Evolutionary conservation across 1,140 invertebrate species (phyloP).

Genomic region (Chironomus striatipennis): DNA sequence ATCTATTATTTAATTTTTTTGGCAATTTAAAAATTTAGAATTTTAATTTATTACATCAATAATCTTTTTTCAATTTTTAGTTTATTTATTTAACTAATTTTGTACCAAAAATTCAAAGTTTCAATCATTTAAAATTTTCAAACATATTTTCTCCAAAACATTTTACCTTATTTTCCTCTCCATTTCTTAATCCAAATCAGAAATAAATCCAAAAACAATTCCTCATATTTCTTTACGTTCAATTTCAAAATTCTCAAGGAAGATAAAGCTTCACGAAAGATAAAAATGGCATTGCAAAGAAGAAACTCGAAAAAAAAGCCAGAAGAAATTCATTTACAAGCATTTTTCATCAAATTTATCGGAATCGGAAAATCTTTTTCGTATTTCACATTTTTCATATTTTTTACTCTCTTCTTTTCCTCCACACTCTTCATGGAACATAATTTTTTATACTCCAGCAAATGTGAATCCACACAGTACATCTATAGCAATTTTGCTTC

Average conservation of each 20-base stretch:
- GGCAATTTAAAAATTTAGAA: too few relatives aligned
- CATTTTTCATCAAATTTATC: slow-evolving; percentile 24
- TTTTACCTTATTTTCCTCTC: too few relatives aligned
- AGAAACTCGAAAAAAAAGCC: background rate
- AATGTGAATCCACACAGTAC: background rate
- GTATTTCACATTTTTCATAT: slow-evolving; percentile 9
- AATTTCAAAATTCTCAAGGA: background rate
- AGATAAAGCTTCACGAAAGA: background rate
- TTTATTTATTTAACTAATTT: too few relatives aligned
- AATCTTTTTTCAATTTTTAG: too few relatives aligned
- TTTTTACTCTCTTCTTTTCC: too few relatives aligned
- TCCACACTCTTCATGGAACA: background rate
- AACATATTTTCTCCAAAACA: too few relatives aligned
- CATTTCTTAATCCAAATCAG: too few relatives aligned
- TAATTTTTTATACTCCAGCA: background rate
- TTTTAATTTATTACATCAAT: too few relatives aligned
- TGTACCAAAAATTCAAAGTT: too few relatives aligned
- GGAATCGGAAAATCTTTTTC: slow-evolving; percentile 7
- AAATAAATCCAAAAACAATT: background rate
- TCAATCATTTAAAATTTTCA: too few relatives aligned
- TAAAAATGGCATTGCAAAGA: background rate
- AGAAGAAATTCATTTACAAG: background rate
- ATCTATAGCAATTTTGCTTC: background rate
- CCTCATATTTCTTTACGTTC: background rate
- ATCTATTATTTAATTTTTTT: too few relatives aligned